Evolutionary conservation across 2,113 vertebrate genomes (phyloP).

Genomic region (Morphnarchus princeps): DNA sequence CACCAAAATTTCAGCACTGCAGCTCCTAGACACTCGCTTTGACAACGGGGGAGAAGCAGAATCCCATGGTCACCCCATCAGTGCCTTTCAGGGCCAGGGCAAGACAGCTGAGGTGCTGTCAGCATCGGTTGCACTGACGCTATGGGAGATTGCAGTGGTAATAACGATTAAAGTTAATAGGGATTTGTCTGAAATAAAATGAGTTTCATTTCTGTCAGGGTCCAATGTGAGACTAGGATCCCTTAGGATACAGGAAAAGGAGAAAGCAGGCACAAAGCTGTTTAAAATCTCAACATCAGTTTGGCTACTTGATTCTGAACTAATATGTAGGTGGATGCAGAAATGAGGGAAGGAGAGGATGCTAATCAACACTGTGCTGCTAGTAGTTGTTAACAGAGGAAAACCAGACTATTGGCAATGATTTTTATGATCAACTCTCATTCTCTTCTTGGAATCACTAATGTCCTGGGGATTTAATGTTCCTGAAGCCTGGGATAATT

Average conservation of each 20-base stretch:
- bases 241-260: background rate
- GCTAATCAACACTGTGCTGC: background rate
- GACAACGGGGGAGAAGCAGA: background rate
- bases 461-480: background rate
- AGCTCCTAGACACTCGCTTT: background rate
- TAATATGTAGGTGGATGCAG: background rate
- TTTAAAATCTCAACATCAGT: background rate
- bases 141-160: background rate
- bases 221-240: background rate
- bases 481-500: background rate
- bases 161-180: background rate
- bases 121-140: background rate
- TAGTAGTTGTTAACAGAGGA: background rate
- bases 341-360: background rate
- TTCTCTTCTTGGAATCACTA: background rate
- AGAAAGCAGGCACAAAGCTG: background rate
- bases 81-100: background rate
- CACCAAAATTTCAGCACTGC: background rate
- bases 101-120: background rate
- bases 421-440: background rate
- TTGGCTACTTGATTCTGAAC: background rate
- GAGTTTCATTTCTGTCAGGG: background rate
- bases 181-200: background rate
- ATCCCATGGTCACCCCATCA: background rate
- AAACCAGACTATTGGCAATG: background rate